Evolutionary conservation across 2,888 invertebrate species (phyloP).

Genomic region (Aporophyla nigra): DNA sequence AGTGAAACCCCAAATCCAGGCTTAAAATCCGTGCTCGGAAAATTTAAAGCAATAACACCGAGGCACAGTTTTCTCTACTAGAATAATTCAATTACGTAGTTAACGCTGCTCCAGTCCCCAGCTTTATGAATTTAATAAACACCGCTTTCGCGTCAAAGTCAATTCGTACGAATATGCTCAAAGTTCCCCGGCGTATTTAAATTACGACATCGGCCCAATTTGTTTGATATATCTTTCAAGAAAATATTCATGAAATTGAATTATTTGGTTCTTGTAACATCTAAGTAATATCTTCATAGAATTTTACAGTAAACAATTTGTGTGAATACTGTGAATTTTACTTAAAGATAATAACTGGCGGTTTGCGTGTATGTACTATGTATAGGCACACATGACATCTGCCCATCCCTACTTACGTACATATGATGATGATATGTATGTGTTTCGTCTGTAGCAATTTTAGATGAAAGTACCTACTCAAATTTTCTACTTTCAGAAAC

Average conservation of each 20-base stretch:
- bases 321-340: constrained; percentile 6
- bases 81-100: constrained; percentile 56
- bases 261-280: constrained; percentile 1
- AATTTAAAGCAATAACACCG: constrained; percentile 30
- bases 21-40: constrained; percentile 21
- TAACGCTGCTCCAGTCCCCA: constrained; percentile 39
- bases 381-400: not conserved
- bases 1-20: constrained; percentile 25
- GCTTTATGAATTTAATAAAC: constrained; percentile 63
- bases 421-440: not conserved
- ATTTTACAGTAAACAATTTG: constrained; percentile 12
- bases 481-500: not conserved
- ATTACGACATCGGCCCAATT: constrained; percentile 39
- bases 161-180: constrained; percentile 33
- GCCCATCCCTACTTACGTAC: not conserved
- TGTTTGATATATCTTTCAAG: constrained; percentile 17
- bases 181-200: constrained; percentile 41
- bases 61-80: constrained; percentile 47
- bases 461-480: not conserved
- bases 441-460: constrained; percentile 20
- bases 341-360: constrained; percentile 1
- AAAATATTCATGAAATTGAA: constrained; percentile 23
- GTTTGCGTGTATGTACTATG: not conserved
- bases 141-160: constrained; percentile 53
- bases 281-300: constrained; percentile 4